Conservation (phyloP, 1,140 invertebrate genomes). For the Apis florea region DNA sequence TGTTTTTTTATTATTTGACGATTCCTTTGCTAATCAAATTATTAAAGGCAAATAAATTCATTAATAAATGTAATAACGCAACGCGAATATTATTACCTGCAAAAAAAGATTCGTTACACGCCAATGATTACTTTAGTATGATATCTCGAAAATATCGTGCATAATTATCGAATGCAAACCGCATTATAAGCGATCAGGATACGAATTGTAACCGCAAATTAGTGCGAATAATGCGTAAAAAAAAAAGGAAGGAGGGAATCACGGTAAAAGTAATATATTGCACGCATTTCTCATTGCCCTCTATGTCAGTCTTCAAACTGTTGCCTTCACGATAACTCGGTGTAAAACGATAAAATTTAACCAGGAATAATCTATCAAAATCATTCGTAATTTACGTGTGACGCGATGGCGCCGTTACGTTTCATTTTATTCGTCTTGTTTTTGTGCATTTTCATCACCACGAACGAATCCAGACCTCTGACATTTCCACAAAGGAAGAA, state of each 20-base stretch:
- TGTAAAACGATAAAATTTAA: not conserved
- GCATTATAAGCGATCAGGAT: constrained; percentile 36
- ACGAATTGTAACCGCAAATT: constrained; percentile 50
- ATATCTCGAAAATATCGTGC: not conserved
- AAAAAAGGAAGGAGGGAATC: constrained; percentile 19
- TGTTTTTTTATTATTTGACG: not conserved
- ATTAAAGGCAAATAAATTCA: not conserved
- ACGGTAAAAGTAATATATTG: constrained; percentile 11
- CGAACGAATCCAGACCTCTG: constrained; percentile 10
- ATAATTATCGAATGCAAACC: constrained; percentile 33
- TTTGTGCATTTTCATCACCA: constrained; percentile 18
- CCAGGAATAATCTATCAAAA: not conserved
- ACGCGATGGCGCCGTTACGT: constrained; percentile 38
- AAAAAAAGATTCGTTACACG: not conserved
- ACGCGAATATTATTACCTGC: not conserved
- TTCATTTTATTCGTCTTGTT: constrained; percentile 12
- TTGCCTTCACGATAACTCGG: not conserved
- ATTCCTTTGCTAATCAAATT: not conserved
- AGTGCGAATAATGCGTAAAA: constrained; percentile 5
- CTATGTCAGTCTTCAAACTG: constrained; percentile 13
- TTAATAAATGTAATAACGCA: not conserved
- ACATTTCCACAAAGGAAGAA: constrained; percentile 44
- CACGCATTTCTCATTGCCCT: not conserved
- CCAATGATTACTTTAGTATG: constrained; percentile 10
- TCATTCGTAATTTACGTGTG: not conserved